Evolutionary conservation across 2,113 vertebrate species (phyloP), one percentile per base, ranked within the genome.

Genomic region (Noctilio leporinus): DNA sequence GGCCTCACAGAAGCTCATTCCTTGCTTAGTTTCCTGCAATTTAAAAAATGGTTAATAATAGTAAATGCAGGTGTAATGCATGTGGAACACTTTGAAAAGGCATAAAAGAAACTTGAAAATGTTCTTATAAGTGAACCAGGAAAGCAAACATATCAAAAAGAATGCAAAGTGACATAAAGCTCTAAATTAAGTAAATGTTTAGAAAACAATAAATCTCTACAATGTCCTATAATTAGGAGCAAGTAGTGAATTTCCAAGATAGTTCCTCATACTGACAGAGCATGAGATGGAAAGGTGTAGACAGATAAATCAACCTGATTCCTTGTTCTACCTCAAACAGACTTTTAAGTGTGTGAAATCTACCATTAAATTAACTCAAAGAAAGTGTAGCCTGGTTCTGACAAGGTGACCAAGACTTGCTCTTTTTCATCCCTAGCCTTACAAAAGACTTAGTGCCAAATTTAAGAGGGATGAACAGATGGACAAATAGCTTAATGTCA

Each of bases 51-150:
- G 19, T 16, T 67, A 55, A 86, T 91, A 70, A 94, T 91, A 91
- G 45, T 93, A 24, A 91, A 35, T 82, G 5, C 72, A 89, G 47
- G 35, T 15, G 40, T 80, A 57, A 77, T 78, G 26, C n/a, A 88
- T 83, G 22, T 72, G 38, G 35, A 93, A 86, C 11, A 86, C 26
- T 82, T 86, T 22, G 53, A 59, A 94, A 83, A 75, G 10, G 26
- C 28, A 86, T 80, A n/a, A 93, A 93, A 85, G 10, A 47, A 88
- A 88, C 26, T 70, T 92, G 19, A 95, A 94, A 94, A 91, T 91
- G 51, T 72, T 88, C 53, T 90, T 67, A 24, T 55, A 95, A 89
- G 49, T 95, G 75, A 94, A 92, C 91, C 45, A 75, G 73, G 51
- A 86, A 82, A 93, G 43, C 40, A 95, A 95, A 88, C 14, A 83